Percentiles rank a stretch among this genome's conserved stretches.
These are phyloP conservation scores for Equus quagga DNA, from an alignment of 2,113 vertebrate species.

Conservation along the genomic window DNA sequence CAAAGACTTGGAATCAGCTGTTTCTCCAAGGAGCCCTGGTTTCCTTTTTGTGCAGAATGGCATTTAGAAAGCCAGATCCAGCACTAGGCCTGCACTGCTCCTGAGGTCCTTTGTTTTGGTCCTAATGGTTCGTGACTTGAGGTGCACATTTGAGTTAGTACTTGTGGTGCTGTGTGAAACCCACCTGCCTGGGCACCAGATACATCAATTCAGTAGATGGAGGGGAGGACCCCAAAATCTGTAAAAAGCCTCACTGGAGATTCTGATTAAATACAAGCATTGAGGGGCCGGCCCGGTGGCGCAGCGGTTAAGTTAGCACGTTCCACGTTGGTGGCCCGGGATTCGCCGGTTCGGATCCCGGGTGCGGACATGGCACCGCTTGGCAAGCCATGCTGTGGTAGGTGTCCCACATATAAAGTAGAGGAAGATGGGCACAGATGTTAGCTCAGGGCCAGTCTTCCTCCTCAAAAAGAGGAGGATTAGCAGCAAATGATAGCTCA, in stretches of 20 bases:
- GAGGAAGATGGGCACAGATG: no score
- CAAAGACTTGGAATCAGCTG: background rate
- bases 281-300: background rate
- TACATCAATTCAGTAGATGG: background rate
- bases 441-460: no score
- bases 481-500: no score
- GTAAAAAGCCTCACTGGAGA: background rate
- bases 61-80: background rate
- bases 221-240: background rate
- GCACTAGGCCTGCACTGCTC: background rate
- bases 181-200: background rate
- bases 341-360: no score
- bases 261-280: conserved; percentile 27
- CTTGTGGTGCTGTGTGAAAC: conserved; percentile 2
- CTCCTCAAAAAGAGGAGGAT: no score
- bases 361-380: no score
- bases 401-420: no score
- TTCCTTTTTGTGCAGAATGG: background rate
- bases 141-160: background rate
- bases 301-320: no score
- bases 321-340: no score
- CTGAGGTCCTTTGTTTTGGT: background rate
- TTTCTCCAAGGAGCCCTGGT: background rate
- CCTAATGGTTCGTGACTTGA: background rate
- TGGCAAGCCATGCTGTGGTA: no score